Evolutionary conservation across 1,140 invertebrate genomes (phyloP), one percentile per base, ranked within the genome.

Genomic region (Ostrea edulis): DNA sequence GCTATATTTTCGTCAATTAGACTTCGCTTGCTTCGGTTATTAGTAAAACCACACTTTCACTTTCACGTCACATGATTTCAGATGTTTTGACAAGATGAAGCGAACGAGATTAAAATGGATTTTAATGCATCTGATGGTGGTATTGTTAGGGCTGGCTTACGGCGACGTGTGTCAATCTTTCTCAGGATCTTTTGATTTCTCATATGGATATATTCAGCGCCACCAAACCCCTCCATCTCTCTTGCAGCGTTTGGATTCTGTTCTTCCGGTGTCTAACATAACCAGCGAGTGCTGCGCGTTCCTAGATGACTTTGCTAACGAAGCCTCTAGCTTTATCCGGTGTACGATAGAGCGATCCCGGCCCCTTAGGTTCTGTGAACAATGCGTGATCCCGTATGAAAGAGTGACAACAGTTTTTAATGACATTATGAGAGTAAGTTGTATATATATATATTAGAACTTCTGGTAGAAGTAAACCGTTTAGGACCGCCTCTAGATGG

Each of bases 11-110:
- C 5, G 17, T 17, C 55, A n/a, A 7, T 62, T 17, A 62, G 54
- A 62, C n/a, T 62, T 20, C 55, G 7, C 68, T 9, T 12, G 14
- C 14, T 77, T 77, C 68, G 68, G 25, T 0, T 77, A 77, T 77
- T 77, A 77, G 68, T 77, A 12, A 29, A 14, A 77, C 68, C 68
- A 22, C 29, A 77, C 68, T 77, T 77, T 77, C 68, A 77, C 22
- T 77, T 77, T 7, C 35, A 2, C 3, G 68, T 77, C 68, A 77
- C 68, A 77, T 77, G 68, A 77, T 35, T 25, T 8, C 29, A 8
- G 9, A 29, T 8, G 29, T 25, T 12, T 14, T 22, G 68, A 77
- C 25, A 25, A 62, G 17, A 77, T 77, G 68, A 77, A 77, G 29
- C 68, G 25, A 12, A 35, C 22, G 2, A 77, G 68, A 35, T 77